A percentile compares a stretch with the other conserved stretches of the same genome.
Evolutionary conservation across 2,797 vertebrate species (phyloP).

Genomic region (Pipistrellus nathusii): DNA sequence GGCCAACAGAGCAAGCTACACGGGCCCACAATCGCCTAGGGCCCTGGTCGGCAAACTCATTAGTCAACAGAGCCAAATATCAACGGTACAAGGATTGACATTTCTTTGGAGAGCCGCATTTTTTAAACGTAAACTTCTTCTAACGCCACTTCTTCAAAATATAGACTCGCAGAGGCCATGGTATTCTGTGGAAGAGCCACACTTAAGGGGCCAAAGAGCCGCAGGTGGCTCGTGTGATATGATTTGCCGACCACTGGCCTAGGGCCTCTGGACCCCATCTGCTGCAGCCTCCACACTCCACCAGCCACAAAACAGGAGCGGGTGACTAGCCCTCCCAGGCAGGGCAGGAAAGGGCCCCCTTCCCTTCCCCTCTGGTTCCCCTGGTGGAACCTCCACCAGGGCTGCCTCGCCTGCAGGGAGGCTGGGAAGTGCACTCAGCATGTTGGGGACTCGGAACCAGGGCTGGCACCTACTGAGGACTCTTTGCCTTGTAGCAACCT

Average conservation of each 20-base stretch:
- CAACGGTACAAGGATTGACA: no score
- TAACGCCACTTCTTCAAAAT: no score
- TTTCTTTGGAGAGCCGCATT: no score
- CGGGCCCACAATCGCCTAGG: fast-evolving
- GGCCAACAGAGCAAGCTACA: neutral
- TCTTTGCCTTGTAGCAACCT: neutral
- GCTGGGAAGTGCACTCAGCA: neutral
- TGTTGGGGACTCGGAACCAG: neutral
- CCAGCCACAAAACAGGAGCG: neutral
- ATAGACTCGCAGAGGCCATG: no score
- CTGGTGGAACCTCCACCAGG: no score
- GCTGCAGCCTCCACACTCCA: neutral
- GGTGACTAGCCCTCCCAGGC: fast-evolving
- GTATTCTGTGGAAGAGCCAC: no score
- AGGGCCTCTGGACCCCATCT: neutral
- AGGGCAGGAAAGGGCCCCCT: neutral
- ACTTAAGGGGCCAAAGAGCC: no score
- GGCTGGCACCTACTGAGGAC: neutral
- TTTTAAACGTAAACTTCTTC: no score
- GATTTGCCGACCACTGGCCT: neutral
- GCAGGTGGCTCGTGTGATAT: no score
- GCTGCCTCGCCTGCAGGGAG: neutral
- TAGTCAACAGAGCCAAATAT: no score
- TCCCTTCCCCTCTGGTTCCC: neutral
- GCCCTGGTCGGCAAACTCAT: no score